Base-by-base conservation (phyloP, 2,888 invertebrate species). In the Mylabris sibirica region DNA sequence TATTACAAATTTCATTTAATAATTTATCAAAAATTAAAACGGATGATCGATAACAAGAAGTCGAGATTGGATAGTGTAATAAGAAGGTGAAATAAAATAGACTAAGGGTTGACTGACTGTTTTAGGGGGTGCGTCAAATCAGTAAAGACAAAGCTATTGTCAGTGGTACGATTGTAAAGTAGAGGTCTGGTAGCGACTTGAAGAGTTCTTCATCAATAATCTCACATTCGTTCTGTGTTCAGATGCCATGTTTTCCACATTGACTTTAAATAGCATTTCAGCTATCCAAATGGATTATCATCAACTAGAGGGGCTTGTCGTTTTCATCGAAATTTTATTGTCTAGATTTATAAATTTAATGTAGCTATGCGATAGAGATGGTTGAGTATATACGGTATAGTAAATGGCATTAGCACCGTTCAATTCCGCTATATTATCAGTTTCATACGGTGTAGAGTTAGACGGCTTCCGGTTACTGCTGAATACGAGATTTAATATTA, bases 131-230 rank as follows among this genome's bases (percentile, higher is more conserved):
- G 75, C 78, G 74, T 75, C 78, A 77, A 78, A 79, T 78, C 78
- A 77, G 71, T 68, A 70, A 73, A 75, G 75, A 77, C 76, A 78
- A 79, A 79, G 74, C 75, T 76, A 73, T 76, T 71, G 77, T 77
- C 78, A 73, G 57, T 69, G 74, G 72, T 73, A 68, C 73, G 72
- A 72, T 57, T 74, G 75, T 69, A 74, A 79, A 78, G 79, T 78
- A 79, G 77, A 78, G 72, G 79, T 80, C 81, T 81, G 81, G 73
- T 67, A 69, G 65, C 69, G 81, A 80, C 79, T 80, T 78, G 76
- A 71, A 81, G 79, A 73, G 80, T 78, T 77, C 81, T 80, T 79
- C 80, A 79, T 80, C 79, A 78, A 75, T 80, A 79, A 80, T 80
- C 79, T 75, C 78, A 74, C 24, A 78, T 79, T 78, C 77, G 75